Percentiles rank a stretch among this genome's conserved stretches.
These are phyloP conservation scores for Tiphia femorata DNA, from an alignment of 2,888 invertebrate genomes.

Conservation along the genomic window DNA sequence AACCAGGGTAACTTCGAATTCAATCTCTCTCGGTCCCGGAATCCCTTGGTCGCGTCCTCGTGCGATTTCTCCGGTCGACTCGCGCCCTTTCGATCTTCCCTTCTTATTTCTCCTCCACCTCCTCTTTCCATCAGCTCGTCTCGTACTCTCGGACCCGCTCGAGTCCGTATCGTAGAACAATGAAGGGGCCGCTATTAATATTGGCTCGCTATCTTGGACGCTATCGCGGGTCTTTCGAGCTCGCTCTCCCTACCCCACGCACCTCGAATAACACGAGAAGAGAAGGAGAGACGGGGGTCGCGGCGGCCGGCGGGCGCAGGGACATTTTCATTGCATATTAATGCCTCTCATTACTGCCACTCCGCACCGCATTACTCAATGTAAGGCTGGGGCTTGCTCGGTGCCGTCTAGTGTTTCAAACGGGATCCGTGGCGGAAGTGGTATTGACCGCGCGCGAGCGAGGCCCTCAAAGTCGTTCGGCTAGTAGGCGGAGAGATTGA, in stretches of 20 bases:
- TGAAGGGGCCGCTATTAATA: constrained; percentile 61
- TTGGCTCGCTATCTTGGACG: constrained; percentile 58
- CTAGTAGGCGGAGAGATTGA: too few relatives aligned
- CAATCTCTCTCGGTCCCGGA: too few relatives aligned
- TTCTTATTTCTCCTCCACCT: neutral
- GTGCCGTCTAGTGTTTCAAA: constrained; percentile 62
- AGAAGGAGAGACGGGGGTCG: too few relatives aligned
- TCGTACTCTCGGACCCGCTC: constrained; percentile 28
- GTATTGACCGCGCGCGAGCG: constrained; percentile 46
- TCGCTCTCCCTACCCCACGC: too few relatives aligned
- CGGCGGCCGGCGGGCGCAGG: constrained; percentile 57
- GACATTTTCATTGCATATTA: constrained; percentile 67
- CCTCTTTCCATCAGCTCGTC: too few relatives aligned
- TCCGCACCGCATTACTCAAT: constrained; percentile 66
- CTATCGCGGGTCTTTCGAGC: constrained; percentile 61
- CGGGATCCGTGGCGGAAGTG: constrained; percentile 49
- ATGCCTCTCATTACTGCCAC: constrained; percentile 63
- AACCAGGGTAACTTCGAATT: too few relatives aligned
- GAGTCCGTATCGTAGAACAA: constrained; percentile 50
- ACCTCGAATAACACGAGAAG: constrained; percentile 62
- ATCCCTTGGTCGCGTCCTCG: too few relatives aligned
- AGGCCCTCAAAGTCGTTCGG: too few relatives aligned
- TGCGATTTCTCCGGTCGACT: neutral
- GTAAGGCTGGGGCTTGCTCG: constrained; percentile 55
- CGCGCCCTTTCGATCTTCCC: too few relatives aligned